A percentile compares a stretch with the other conserved stretches of the same genome.
phyloP scores from a whole-genome alignment of 53 echinoderm and acorn worm genomes.

The Mesocentrotus franciscanus region DNA sequence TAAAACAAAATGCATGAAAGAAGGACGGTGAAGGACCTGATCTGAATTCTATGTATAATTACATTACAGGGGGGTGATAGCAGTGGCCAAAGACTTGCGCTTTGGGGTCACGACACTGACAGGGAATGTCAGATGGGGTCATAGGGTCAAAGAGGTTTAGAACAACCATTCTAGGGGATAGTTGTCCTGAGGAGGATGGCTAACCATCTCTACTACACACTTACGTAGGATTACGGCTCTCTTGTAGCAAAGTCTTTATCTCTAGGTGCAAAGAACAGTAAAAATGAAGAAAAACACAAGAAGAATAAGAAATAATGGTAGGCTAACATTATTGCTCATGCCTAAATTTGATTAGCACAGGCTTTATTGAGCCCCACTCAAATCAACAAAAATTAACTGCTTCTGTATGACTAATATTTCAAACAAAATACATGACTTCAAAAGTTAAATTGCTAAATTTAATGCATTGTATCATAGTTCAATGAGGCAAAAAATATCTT shows the following conservation, averaged over 20 bases:
- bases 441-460: background rate
- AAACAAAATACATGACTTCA: too few relatives aligned
- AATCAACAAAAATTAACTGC: background rate
- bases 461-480: background rate
- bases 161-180: too few relatives aligned
- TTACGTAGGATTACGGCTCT: slow-evolving; percentile 33
- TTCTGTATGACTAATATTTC: background rate
- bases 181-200: background rate
- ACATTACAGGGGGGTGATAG: background rate
- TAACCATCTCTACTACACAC: background rate
- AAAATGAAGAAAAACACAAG: background rate
- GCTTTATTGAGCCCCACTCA: background rate
- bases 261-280: background rate
- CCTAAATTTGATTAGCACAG: background rate
- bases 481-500: background rate
- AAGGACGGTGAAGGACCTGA: too few relatives aligned
- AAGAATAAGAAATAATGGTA: background rate
- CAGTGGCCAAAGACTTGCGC: background rate
- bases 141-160: too few relatives aligned
- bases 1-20: too few relatives aligned
- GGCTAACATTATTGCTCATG: background rate
- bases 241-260: background rate
- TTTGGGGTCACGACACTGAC: too few relatives aligned
- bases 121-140: too few relatives aligned
- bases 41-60: background rate